Evolutionary conservation across 92 coral and sea anemone genomes (phyloP), one percentile per base, ranked within the genome.

Genomic region (Parazoanthus darwini): DNA sequence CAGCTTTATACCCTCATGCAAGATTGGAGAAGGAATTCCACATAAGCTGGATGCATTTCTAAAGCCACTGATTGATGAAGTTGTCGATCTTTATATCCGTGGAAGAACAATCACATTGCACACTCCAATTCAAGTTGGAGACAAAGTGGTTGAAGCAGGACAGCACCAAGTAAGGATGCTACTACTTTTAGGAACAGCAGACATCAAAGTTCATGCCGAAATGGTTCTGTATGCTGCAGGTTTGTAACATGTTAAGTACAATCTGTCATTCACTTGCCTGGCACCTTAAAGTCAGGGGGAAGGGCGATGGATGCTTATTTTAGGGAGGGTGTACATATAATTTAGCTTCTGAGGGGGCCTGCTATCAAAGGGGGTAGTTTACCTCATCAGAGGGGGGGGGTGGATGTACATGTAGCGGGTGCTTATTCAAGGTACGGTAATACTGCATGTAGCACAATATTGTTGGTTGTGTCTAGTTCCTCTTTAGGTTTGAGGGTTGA

Each of bases 21-120:
- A 78, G 38, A 71, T 91, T n/a, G 77, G 80, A 26, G 92, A 86
- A 66, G 94, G 94, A 16, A 89, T 91, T 71, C 51, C 70, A 16
- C 94, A 89, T 43, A 91, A 91, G 78, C 9, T 91, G 33, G 92
- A 89, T 89, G 92, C 94, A 22, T 89, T 91, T 80, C 77, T 89
- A 63, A 82, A 89, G 36, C 93, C 92, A 8, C 88, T 91, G 7
- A 39, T 91, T 48, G 89, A 91, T 89, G 92, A 91, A 86, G 59
- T 90, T 29, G 59, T 35, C 0, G 35, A 81, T 0, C 35, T 90
- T 8, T 90, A 90, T 10, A 54, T 81, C 25, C 6, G 71, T 39
- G 92, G 92, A 56, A 37, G 10, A 15, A 78, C 5, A 58, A 80
- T 15, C 36, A 72, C 2, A 70, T 86, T 16, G 8, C 15, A 37